Evolutionary conservation across 2,113 vertebrate genomes (phyloP).

Genomic region (Xenopus borealis): DNA sequence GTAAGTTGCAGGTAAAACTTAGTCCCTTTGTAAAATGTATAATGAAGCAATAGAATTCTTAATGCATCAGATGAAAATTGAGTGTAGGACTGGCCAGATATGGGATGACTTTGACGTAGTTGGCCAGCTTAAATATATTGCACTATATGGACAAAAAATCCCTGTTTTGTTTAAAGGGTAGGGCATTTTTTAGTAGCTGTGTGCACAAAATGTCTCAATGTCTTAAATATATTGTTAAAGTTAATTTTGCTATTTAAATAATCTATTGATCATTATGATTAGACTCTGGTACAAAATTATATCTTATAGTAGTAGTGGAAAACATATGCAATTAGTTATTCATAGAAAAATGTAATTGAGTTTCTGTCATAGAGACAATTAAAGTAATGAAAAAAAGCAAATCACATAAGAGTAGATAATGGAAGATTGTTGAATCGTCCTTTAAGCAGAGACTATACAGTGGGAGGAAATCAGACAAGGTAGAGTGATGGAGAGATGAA

Average conservation of each 20-base stretch:
- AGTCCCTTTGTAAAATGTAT: no score
- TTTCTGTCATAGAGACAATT: constrained; percentile 1
- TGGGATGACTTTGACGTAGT: no score
- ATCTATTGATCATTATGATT: constrained; percentile 14
- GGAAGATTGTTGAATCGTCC: constrained; percentile 25
- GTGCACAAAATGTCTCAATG: no score
- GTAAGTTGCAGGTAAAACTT: no score
- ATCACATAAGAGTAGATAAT: constrained; percentile 17
- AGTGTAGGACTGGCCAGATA: no score
- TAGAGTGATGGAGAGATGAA: constrained; percentile 42
- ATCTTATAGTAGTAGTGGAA: background rate
- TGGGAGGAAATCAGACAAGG: constrained; percentile 32
- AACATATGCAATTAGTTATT: constrained; percentile 7
- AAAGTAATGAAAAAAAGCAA: constrained; percentile 19
- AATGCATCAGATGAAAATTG: no score
- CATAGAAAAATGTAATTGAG: constrained; percentile 3
- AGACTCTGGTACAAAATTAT: background rate
- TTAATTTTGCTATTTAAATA: constrained; percentile 7
- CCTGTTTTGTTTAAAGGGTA: no score
- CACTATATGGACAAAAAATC: no score
- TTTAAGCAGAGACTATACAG: constrained; percentile 10
- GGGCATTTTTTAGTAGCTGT: no score
- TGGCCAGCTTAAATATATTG: no score
- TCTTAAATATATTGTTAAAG: background rate
- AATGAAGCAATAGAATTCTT: no score